Conservation (phyloP, 2,797 vertebrate genomes). For the Bradypus variegatus region DNA sequence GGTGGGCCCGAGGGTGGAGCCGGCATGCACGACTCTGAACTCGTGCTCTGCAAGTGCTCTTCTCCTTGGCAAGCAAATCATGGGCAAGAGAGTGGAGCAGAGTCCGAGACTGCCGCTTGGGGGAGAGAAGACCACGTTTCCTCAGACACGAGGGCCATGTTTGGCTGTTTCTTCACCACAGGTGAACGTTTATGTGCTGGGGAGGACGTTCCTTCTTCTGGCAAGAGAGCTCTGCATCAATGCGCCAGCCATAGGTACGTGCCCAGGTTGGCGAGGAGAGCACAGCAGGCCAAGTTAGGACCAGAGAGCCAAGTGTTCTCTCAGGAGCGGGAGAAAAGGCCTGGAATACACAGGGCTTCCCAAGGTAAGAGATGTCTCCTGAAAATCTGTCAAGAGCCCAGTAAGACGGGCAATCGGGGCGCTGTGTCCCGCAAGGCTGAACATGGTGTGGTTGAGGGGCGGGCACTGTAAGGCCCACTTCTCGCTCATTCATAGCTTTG, state of each 20-base stretch:
- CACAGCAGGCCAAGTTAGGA: no score
- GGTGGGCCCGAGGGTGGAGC: no score
- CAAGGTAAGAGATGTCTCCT: not conserved
- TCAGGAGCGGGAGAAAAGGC: not conserved
- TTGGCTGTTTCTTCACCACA: conserved; percentile 65
- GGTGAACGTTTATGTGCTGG: conserved; percentile 97
- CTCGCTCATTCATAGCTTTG: no score
- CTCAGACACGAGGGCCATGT: conserved; percentile 14
- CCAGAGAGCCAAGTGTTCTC: not conserved
- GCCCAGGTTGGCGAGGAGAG: not conserved
- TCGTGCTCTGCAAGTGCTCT: no score
- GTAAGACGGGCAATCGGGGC: not conserved
- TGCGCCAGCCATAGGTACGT: conserved; percentile 93
- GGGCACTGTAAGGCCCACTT: no score
- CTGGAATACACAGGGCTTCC: rapidly evolving
- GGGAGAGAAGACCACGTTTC: no score
- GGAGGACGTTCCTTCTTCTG: conserved; percentile 90
- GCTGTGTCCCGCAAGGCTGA: no score
- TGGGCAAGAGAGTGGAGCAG: no score
- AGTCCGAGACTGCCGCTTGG: no score
- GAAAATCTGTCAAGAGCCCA: not conserved
- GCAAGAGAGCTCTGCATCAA: conserved; percentile 97
- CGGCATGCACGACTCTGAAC: no score
- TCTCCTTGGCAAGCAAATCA: no score
- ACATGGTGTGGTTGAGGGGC: no score